Evolutionary conservation across 2,888 invertebrate genomes (phyloP).

Genomic region (Volucella zonaria): DNA sequence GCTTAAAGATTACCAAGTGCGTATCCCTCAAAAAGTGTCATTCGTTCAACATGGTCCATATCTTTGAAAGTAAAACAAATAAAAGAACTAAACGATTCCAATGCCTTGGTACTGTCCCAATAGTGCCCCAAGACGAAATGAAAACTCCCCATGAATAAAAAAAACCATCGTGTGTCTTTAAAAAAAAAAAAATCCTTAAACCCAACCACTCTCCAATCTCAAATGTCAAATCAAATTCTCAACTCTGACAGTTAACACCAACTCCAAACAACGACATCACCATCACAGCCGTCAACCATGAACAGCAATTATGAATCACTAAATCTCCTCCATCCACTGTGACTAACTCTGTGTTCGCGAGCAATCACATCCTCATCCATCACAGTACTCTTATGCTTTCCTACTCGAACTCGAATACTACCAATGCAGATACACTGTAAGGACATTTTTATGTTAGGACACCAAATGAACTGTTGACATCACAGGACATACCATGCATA

Average conservation of each 20-base stretch:
- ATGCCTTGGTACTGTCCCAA: too few species aligned
- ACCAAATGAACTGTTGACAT: conserved; percentile 70
- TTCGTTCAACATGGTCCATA: too few species aligned
- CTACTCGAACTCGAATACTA: conserved; percentile 1
- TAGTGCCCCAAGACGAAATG: too few species aligned
- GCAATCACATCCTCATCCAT: conserved; percentile 27
- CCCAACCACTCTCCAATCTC: too few species aligned
- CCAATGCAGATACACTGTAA: background rate
- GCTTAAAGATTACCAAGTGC: too few species aligned
- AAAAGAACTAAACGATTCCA: too few species aligned
- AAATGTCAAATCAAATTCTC: conserved; percentile 7
- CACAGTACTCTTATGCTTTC: background rate
- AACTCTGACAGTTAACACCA: conserved; percentile 12
- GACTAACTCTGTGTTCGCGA: conserved; percentile 17
- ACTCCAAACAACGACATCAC: conserved; percentile 24
- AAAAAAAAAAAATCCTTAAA: too few species aligned
- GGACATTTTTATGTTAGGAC: conserved; percentile 52
- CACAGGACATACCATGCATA: conserved; percentile 51
- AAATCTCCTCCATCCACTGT: conserved; percentile 21
- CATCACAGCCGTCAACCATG: conserved; percentile 7
- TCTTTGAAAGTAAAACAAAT: too few species aligned
- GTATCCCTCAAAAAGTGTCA: too few species aligned
- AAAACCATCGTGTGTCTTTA: too few species aligned
- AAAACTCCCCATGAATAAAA: too few species aligned
- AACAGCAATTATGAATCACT: conserved; percentile 66